phyloP scores from a whole-genome alignment of 53 echinoderm and acorn worm species.

The Antedon mediterranea region DNA sequence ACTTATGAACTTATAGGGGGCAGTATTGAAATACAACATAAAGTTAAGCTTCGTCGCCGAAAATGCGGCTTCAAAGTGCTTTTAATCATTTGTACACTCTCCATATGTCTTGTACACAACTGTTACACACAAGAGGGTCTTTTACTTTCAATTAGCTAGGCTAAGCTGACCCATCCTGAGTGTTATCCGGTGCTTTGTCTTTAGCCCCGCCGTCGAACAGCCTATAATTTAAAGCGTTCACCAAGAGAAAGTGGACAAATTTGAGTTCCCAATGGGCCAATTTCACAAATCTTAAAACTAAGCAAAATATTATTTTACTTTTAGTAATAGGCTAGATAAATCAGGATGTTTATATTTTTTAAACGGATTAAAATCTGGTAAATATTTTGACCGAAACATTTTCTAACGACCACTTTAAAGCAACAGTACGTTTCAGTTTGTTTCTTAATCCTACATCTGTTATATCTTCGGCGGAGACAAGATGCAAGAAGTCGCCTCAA shows the following conservation, averaged over 20 bases:
- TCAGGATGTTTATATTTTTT: no score
- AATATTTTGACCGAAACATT: no score
- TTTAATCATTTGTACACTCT: not conserved
- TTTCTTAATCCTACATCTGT: not conserved
- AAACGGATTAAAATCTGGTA: no score
- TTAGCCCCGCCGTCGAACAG: not conserved
- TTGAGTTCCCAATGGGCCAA: no score
- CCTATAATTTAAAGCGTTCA: not conserved
- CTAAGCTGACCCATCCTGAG: not conserved
- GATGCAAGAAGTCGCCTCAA: not conserved
- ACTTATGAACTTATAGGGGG: not conserved
- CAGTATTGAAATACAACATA: not conserved
- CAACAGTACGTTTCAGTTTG: not conserved
- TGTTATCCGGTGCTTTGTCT: not conserved
- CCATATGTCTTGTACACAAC: not conserved
- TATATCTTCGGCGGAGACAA: not conserved
- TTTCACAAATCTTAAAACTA: no score
- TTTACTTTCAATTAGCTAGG: not conserved
- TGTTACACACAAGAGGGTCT: not conserved
- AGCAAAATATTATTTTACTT: no score
- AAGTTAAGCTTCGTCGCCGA: no score
- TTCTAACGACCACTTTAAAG: not conserved
- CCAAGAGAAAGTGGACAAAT: not conserved
- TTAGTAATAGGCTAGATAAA: no score
- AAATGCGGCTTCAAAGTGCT: not conserved